Percentiles rank a stretch among this genome's conserved stretches.
phyloP scores from a whole-genome alignment of 2,797 vertebrate species.

The Sebastes minor region DNA sequence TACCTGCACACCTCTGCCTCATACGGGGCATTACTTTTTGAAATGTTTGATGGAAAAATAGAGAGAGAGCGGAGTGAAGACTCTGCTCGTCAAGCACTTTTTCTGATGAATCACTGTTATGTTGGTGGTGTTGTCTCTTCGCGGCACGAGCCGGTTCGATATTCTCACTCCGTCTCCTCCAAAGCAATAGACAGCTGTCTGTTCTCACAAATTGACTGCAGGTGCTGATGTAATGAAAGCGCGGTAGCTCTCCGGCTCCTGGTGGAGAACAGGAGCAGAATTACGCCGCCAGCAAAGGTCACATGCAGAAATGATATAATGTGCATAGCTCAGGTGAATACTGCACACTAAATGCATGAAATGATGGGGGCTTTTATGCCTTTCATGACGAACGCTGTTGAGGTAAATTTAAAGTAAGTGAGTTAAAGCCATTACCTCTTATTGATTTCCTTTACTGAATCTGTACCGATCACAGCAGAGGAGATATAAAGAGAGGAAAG shows the following conservation, averaged over 20 bases:
- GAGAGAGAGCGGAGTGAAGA: constrained; percentile 31
- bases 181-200: constrained; percentile 74
- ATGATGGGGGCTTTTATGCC: constrained; percentile 7
- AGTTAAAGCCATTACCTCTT: constrained; percentile 30
- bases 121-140: constrained; percentile 56
- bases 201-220: constrained; percentile 64
- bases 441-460: constrained; percentile 45
- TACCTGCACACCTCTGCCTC: constrained; percentile 3
- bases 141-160: constrained; percentile 65
- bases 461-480: neutral
- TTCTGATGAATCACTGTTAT: constrained; percentile 76
- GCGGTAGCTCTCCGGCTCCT: neutral
- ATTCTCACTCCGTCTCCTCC: constrained; percentile 71
- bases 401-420: constrained; percentile 31
- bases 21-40: constrained; percentile 29
- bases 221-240: constrained; percentile 69
- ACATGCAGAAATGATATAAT: constrained; percentile 47
- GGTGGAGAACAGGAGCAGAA: constrained; percentile 32
- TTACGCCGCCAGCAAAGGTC: constrained; percentile 51
- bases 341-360: constrained; percentile 18
- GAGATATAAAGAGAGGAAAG: neutral
- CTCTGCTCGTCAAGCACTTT: constrained; percentile 73
- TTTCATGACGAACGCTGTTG: neutral
- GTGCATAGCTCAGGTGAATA: constrained; percentile 19
- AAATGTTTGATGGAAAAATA: constrained; percentile 70